Base-by-base conservation (phyloP, 2,113 vertebrate species). In the Rutilus rutilus region DNA sequence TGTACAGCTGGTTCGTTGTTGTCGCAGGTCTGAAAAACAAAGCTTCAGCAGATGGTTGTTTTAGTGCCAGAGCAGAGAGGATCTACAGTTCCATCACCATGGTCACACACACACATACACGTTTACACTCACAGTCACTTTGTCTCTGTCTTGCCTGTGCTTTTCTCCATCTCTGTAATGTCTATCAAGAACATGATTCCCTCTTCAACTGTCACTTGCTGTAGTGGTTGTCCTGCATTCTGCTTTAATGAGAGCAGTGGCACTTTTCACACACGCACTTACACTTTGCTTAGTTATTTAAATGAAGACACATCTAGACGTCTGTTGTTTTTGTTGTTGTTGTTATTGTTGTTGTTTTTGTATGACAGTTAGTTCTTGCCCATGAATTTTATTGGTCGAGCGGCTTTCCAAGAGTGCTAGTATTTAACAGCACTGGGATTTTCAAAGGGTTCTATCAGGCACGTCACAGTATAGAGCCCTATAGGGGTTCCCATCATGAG, bases 11-110 rank as follows among this genome's bases (percentile, higher is more conserved):
- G 80, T 86, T 86, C 74, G 76, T 87, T 86, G 86, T 85, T 88
- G 87, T 88, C 82, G 86, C 83, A 87, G 89, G 83, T 87, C 89
- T 90, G 52, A 79, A 83, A 86, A 89, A 86, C 80, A 87, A 89
- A 87, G 86, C 88, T 84, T 76, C 81, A 89, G 86, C 88, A 89
- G 86, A 89, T 89, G 86, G 86, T 84, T 87, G 88, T 84, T 89
- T 83, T 82, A 62, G 71, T 81, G 88, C 84, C 86, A 85, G 50
- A 86, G 83, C 79, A 83, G 42, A 77, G 54, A 77, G 50, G 74
- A 78, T 86, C 76, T 67, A 84, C 69, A 62, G 76, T 83, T 60
- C 85, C 64, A 21, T 50, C 84, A 86, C 54, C 71, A 74, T 62
- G 33, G 54, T 47, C 78, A 65, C 71, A 83, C 83, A 81, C 82